Base-by-base conservation (phyloP, 53 echinoderm and acorn worm species). In the Pentamera pediparva region DNA sequence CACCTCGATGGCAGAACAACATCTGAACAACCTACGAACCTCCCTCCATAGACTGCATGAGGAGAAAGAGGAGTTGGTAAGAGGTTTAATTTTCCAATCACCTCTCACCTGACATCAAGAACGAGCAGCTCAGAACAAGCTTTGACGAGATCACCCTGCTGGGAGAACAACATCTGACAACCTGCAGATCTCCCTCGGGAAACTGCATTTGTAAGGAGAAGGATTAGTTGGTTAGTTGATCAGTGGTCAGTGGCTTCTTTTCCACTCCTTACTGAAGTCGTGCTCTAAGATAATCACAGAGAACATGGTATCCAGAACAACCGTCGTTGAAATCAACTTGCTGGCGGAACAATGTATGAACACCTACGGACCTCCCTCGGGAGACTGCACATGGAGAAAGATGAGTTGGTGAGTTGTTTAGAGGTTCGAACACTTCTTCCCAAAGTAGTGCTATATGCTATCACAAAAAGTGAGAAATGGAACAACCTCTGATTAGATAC, bases 51-150 rank as follows among this genome's bases (percentile, higher is more conserved):
- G 83, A 27, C 78, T 86, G 18, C 85, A 86, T 64, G 86, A 81
- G 69, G 94, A 94, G 76, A 94, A 94, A 62, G 90, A 94, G 27
- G 94, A 94, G 65, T 78, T 90, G 82, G 94, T 94, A 47, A n/a
- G n/a, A n/a, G n/a, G n/a, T n/a, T n/a, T n/a, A n/a, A n/a, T n/a
- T n/a, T n/a, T n/a, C n/a, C n/a, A n/a, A n/a, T n/a, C n/a, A n/a
- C n/a, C n/a, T n/a, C n/a, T n/a, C n/a, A n/a, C n/a, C n/a, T n/a
- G n/a, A n/a, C n/a, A n/a, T n/a, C n/a, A n/a, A 90, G 84, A 90
- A 78, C 83, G 76, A 70, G 0, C 86, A 90, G 48, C 76, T 93
- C 19, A 83, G 81, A 5, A 61, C n/a, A 18, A 89, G 87, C 26
- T 90, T 89, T 39, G 78, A 75, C 39, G 74, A 84, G 19, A 75